A percentile compares a stretch with the other conserved stretches of the same genome.
Evolutionary conservation across 2,888 invertebrate species (phyloP).

Genomic region (Osedax frankpressi): DNA sequence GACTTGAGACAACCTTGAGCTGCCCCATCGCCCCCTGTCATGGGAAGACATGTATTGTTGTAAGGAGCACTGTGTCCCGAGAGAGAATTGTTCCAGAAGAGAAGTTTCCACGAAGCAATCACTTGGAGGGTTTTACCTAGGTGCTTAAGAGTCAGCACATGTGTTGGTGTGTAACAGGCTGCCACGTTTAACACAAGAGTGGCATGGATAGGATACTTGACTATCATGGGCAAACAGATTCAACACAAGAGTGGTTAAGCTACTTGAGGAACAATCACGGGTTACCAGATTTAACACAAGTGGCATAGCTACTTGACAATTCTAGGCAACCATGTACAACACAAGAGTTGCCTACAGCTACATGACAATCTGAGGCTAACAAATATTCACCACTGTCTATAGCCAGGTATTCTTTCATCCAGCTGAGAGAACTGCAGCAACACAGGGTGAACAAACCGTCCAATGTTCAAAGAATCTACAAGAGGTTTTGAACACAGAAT

Average conservation of each 20-base stretch:
- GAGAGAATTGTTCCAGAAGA: neutral
- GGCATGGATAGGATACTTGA: neutral
- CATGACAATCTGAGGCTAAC: neutral
- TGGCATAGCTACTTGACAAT: constrained; percentile 4
- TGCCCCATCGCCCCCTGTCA: neutral
- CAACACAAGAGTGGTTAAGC: constrained; percentile 1
- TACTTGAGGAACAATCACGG: constrained; percentile 1
- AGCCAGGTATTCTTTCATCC: neutral
- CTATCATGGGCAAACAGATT: neutral
- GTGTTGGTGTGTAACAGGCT: neutral
- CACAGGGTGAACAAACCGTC: neutral
- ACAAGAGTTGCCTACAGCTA: neutral
- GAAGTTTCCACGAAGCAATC: neutral
- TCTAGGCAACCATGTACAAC: neutral
- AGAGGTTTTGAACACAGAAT: neutral
- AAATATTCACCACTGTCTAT: neutral
- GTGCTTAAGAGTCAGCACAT: neutral
- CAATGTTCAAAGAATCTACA: neutral
- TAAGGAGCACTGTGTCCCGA: neutral
- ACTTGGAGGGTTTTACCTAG: neutral
- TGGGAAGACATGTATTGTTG: neutral
- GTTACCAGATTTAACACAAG: constrained; percentile 6
- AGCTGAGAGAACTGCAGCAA: neutral
- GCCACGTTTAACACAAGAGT: neutral
- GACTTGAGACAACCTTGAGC: neutral